Conservation (phyloP, 1,140 invertebrate genomes). For the Ceratosolen solmsi region DNA sequence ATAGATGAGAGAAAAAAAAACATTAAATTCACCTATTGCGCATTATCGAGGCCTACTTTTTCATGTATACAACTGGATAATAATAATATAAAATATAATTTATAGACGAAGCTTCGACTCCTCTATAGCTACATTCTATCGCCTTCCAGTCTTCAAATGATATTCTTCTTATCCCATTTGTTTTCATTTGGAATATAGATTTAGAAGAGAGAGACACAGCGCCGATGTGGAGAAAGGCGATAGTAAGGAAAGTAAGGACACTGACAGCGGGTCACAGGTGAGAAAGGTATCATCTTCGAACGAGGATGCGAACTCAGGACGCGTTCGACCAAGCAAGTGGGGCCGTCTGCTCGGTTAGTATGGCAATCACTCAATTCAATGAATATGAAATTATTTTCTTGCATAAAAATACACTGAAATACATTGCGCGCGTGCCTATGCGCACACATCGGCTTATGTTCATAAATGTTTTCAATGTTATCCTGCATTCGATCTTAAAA, state of each 20-base stretch:
- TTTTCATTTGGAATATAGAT: slow-evolving; percentile 62
- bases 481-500: too few species aligned
- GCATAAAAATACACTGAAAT: too few species aligned
- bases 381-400: too few species aligned
- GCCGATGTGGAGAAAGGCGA: slow-evolving; percentile 80
- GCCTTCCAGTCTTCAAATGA: neutral
- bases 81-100: slow-evolving; percentile 42
- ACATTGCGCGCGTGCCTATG: too few species aligned
- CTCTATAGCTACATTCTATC: slow-evolving; percentile 34
- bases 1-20: slow-evolving; percentile 2
- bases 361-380: neutral
- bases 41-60: slow-evolving; percentile 39
- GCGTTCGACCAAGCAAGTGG: slow-evolving; percentile 82
- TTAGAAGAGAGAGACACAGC: slow-evolving; percentile 69
- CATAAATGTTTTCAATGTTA: too few species aligned
- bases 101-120: slow-evolving; percentile 49
- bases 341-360: slow-evolving; percentile 80
- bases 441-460: too few species aligned
- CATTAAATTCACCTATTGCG: slow-evolving; percentile 19
- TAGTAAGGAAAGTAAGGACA: slow-evolving; percentile 71
- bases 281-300: slow-evolving; percentile 76
- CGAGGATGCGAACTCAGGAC: slow-evolving; percentile 72
- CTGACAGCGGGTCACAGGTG: slow-evolving; percentile 69
- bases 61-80: neutral
- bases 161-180: neutral